phyloP scores from a whole-genome alignment of 2,113 vertebrate species.

The Phyllopteryx taeniolatus region DNA sequence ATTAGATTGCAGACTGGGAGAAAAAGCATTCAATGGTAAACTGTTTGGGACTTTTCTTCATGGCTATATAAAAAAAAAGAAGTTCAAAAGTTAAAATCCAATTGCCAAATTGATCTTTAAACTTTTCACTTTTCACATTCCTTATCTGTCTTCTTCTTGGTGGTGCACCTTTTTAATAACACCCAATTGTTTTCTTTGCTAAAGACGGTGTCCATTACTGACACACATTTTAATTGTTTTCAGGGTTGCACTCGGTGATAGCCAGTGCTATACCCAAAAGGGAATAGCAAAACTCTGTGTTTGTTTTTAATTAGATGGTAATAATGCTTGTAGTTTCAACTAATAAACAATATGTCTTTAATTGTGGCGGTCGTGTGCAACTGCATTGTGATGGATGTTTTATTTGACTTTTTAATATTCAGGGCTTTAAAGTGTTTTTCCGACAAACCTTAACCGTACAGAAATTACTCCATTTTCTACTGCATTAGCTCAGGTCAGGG shows the following conservation, averaged over 20 bases:
- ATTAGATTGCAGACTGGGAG: conserved; percentile 22
- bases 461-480: too few relatives aligned
- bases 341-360: not conserved
- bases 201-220: not conserved
- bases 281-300: not conserved
- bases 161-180: not conserved
- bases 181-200: not conserved
- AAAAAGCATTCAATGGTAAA: conserved; percentile 26
- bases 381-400: not conserved
- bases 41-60: not conserved
- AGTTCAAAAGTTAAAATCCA: not conserved
- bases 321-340: not conserved
- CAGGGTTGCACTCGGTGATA: not conserved
- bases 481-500: too few relatives aligned
- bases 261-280: not conserved
- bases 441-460: too few relatives aligned
- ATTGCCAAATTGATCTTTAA: not conserved
- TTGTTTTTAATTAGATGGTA: not conserved
- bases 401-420: too few relatives aligned
- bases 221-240: not conserved
- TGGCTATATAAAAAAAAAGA: not conserved
- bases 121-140: not conserved
- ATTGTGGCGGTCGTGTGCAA: not conserved
- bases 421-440: too few relatives aligned
- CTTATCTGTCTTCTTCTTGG: not conserved